Percentiles rank a stretch among this genome's conserved stretches.
Evolutionary conservation across 2,797 vertebrate species (phyloP).

Genomic region (Cyclopterus lumpus): DNA sequence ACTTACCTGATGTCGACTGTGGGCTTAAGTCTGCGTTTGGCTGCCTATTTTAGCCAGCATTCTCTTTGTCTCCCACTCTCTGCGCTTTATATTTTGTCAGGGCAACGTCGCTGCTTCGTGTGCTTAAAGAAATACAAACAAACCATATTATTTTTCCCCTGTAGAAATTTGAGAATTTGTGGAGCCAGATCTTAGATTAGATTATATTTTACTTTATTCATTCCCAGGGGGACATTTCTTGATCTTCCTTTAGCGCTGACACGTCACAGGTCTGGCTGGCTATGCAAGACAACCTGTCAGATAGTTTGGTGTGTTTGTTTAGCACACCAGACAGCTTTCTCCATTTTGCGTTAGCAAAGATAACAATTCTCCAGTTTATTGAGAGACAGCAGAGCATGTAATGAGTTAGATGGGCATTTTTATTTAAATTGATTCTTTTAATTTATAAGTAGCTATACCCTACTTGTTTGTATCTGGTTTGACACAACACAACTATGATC

Average conservation of each 20-base stretch:
- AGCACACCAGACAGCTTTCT: neutral
- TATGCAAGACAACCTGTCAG: neutral
- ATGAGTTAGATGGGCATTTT: neutral
- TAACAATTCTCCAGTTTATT: neutral
- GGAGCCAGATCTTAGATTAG: neutral
- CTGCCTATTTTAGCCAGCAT: too few relatives aligned
- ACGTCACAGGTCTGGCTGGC: too few relatives aligned
- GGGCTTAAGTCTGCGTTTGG: neutral
- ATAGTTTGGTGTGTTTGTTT: neutral
- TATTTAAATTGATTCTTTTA: neutral
- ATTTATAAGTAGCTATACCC: neutral
- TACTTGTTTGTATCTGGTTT: neutral
- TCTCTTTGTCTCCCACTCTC: neutral
- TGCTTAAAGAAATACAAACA: neutral
- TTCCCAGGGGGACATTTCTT: too few relatives aligned
- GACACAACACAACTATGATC: neutral
- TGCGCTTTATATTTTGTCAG: neutral
- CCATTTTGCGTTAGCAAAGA: neutral
- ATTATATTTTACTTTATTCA: too few relatives aligned
- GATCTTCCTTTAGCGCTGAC: too few relatives aligned
- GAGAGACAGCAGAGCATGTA: neutral
- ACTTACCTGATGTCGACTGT: neutral
- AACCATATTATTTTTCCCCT: neutral
- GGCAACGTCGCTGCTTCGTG: neutral
- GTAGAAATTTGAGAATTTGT: neutral